Evolutionary conservation across 1,140 invertebrate species (phyloP).

Genomic region (Epicauta chinensis): DNA sequence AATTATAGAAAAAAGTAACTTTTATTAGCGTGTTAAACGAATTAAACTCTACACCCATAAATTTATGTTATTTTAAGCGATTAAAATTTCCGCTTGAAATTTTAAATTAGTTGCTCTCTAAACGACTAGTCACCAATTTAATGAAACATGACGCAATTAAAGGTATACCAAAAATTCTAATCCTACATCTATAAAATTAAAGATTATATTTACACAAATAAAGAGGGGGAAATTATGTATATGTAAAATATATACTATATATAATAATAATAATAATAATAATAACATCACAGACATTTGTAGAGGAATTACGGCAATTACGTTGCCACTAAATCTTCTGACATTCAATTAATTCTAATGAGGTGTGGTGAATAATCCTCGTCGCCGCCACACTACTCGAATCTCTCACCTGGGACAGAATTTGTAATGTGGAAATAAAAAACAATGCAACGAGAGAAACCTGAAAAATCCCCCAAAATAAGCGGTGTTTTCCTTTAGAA

Average conservation of each 20-base stretch:
- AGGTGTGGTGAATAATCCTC: too few relatives aligned
- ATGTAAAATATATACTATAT: neutral
- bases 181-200: neutral
- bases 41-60: neutral
- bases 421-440: slow-evolving; percentile 73
- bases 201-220: neutral
- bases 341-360: too few relatives aligned
- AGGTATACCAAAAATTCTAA: slow-evolving; percentile 7
- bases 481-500: slow-evolving; percentile 1
- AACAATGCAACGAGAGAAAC: slow-evolving; percentile 82
- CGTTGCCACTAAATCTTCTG: neutral
- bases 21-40: neutral
- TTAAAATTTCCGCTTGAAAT: too few relatives aligned
- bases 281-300: slow-evolving; percentile 19
- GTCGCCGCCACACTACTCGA: too few relatives aligned
- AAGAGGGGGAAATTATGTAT: neutral
- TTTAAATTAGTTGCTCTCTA: slow-evolving; percentile 8
- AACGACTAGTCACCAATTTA: slow-evolving; percentile 11
- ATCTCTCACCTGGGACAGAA: slow-evolving; percentile 64
- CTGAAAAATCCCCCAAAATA: slow-evolving; percentile 52
- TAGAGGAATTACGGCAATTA: neutral
- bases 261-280: slow-evolving; percentile 9
- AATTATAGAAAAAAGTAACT: too few relatives aligned
- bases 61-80: neutral
- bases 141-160: slow-evolving; percentile 8